A percentile compares a stretch with the other conserved stretches of the same genome.
These are phyloP conservation scores for Chionoecetes opilio DNA, from an alignment of 1,140 invertebrate species.

Conservation along the genomic window DNA sequence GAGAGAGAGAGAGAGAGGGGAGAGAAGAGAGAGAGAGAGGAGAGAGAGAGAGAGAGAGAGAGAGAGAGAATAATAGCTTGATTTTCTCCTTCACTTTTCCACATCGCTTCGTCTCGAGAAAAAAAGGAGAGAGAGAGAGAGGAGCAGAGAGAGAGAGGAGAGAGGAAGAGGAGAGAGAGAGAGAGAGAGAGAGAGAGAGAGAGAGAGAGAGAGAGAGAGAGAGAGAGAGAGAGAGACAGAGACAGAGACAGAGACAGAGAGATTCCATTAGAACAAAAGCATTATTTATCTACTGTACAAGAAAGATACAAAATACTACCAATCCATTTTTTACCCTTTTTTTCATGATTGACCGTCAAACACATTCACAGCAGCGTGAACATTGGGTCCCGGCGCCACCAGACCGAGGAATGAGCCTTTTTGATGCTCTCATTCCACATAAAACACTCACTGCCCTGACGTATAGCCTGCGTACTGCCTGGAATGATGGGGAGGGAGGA, in stretches of 20 bases:
- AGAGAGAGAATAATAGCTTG: not conserved
- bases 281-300: not conserved
- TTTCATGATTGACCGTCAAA: not conserved
- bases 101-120: no score
- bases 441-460: not conserved
- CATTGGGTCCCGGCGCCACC: not conserved
- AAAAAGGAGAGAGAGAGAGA: not conserved
- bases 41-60: not conserved
- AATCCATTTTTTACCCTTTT: not conserved
- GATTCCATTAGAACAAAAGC: no score
- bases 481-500: no score
- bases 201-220: conserved; percentile 27
- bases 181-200: conserved; percentile 27
- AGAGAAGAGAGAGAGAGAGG: no score
- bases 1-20: no score
- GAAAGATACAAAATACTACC: not conserved
- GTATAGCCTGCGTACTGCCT: not conserved
- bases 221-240: not conserved
- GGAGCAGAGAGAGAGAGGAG: no score
- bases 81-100: no score
- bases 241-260: not conserved
- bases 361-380: not conserved
- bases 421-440: not conserved
- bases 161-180: not conserved
- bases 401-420: not conserved